phyloP scores from a whole-genome alignment of 1,140 invertebrate species.

The Potamilus streckersoni region DNA sequence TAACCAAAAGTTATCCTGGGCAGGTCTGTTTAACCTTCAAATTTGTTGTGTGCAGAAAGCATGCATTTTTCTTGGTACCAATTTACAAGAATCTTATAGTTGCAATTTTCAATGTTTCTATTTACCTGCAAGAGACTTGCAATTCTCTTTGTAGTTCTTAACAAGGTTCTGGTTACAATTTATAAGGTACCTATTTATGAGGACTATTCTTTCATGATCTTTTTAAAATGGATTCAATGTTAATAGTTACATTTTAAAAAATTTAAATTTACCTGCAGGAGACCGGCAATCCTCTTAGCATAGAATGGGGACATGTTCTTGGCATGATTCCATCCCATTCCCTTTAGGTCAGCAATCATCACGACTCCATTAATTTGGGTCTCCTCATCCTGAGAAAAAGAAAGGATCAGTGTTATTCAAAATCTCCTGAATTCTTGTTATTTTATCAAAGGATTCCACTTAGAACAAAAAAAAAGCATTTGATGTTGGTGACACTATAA shows the following conservation, averaged over 20 bases:
- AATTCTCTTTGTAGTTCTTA: background rate
- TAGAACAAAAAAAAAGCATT: background rate
- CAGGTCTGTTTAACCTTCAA: too few species aligned
- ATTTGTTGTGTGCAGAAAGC: too few species aligned
- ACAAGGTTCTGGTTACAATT: too few species aligned
- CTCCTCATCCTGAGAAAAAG: constrained; percentile 77
- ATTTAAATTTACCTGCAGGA: constrained; percentile 43
- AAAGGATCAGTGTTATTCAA: constrained; percentile 31
- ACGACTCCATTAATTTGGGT: constrained; percentile 88
- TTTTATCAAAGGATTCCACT: too few species aligned
- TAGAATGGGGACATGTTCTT: constrained; percentile 53
- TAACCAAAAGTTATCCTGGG: too few species aligned
- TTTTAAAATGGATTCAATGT: background rate
- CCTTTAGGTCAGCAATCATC: constrained; percentile 86
- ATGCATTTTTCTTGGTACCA: too few species aligned
- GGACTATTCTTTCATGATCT: too few species aligned
- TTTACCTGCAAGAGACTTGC: background rate
- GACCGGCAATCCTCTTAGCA: constrained; percentile 44
- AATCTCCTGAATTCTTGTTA: background rate
- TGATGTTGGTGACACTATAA: too few species aligned
- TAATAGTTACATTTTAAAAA: background rate
- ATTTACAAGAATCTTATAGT: too few species aligned
- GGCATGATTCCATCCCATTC: constrained; percentile 63
- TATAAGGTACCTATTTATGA: too few species aligned
- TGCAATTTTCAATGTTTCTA: too few species aligned